Evolutionary conservation across 2,113 vertebrate genomes (phyloP).

Genomic region (Oreotrochilus melanogaster): DNA sequence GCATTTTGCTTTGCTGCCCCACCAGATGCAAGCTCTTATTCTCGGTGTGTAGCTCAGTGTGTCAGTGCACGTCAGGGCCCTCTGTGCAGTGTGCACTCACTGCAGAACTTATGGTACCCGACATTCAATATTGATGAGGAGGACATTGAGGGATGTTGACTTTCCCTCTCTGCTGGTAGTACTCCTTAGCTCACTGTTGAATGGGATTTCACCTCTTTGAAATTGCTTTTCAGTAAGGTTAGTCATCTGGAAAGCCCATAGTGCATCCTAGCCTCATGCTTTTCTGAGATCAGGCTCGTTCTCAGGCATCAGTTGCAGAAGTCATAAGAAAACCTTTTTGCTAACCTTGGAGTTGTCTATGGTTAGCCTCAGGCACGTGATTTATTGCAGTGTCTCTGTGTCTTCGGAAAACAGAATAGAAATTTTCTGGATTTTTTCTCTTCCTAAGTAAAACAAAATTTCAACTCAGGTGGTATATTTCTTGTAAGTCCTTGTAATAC

Average conservation of each 20-base stretch:
- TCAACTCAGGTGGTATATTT: background rate
- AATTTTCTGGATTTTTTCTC: background rate
- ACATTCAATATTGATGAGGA: background rate
- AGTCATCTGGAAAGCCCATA: background rate
- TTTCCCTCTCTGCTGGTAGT: background rate
- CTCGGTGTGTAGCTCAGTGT: background rate
- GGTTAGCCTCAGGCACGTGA: background rate
- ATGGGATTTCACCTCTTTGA: background rate
- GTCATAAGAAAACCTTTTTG: background rate
- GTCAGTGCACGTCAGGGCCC: background rate
- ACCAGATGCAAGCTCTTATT: background rate
- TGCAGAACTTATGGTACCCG: background rate
- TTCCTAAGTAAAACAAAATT: background rate
- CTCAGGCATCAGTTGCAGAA: background rate
- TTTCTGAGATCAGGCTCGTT: background rate
- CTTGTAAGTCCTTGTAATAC: background rate
- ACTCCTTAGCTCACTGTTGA: background rate
- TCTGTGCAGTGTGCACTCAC: fast-evolving
- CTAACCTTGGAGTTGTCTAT: background rate
- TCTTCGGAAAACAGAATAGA: background rate
- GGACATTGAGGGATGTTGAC: fast-evolving
- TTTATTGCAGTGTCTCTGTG: background rate
- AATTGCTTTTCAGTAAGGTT: background rate
- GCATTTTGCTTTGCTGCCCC: background rate
- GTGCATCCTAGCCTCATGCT: background rate